These are phyloP conservation scores for Parapristionchus giblindavisi DNA, from an alignment of 2,888 invertebrate species.

Conservation along the genomic window DNA sequence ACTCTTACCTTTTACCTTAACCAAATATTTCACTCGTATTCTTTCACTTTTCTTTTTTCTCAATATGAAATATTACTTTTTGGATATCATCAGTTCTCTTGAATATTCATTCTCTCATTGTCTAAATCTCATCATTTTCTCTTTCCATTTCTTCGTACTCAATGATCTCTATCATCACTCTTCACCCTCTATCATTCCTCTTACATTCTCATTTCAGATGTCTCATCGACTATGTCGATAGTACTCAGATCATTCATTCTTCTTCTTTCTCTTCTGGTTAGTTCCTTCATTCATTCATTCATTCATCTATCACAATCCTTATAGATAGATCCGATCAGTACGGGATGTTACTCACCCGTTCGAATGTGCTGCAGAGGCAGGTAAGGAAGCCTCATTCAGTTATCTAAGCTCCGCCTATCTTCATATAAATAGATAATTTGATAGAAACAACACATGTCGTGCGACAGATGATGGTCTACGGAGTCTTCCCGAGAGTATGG, in stretches of 20 bases:
- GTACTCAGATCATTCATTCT: background rate
- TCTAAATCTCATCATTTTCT: background rate
- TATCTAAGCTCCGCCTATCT: background rate
- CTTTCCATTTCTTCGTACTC: background rate
- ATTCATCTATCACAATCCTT: background rate
- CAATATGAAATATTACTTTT: no score
- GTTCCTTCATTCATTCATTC: background rate
- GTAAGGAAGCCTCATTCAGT: conserved; percentile 39
- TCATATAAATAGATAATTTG: background rate
- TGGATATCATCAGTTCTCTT: background rate
- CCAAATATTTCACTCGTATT: no score
- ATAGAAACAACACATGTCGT: conserved; percentile 35
- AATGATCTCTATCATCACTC: background rate
- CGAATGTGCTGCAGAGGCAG: conserved; percentile 57
- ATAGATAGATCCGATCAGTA: background rate
- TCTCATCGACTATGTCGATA: conserved; percentile 11
- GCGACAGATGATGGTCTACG: conserved; percentile 32
- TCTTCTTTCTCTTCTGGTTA: conserved; percentile 9
- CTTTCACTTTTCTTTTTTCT: background rate
- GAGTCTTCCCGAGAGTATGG: conserved; percentile 28
- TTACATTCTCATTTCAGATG: conserved; percentile 11
- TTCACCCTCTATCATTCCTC: background rate
- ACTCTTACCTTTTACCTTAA: no score
- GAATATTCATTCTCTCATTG: conserved; percentile 10
- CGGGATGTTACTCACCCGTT: conserved; percentile 31